A percentile compares a stretch with the other conserved stretches of the same genome.
Evolutionary conservation across 2,888 invertebrate genomes (phyloP).

Genomic region (Dione juno): DNA sequence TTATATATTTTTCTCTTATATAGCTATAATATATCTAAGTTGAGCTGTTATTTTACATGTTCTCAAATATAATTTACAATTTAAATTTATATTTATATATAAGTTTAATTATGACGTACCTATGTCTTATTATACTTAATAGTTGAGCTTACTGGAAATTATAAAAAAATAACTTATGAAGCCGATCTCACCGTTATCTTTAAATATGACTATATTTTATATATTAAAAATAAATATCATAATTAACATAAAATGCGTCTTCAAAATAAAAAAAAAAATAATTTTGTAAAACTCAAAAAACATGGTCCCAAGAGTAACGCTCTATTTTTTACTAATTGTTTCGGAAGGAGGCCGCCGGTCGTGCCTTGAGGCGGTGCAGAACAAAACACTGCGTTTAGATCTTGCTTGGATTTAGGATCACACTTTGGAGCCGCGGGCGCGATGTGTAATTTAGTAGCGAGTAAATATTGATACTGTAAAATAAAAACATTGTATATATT

Average conservation of each 20-base stretch:
- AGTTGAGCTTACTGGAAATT: too few relatives aligned
- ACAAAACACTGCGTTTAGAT: constrained; percentile 27
- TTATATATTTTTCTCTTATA: not conserved
- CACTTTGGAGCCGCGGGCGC: constrained; percentile 2
- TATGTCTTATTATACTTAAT: too few relatives aligned
- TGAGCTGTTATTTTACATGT: too few relatives aligned
- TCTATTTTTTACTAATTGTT: constrained; percentile 65
- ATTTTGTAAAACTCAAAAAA: not conserved
- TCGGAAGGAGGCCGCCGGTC: constrained; percentile 71
- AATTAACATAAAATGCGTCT: too few relatives aligned
- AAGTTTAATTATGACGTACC: too few relatives aligned
- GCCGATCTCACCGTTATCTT: too few relatives aligned
- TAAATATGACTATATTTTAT: too few relatives aligned
- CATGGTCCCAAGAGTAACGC: constrained; percentile 8
- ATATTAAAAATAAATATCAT: too few relatives aligned
- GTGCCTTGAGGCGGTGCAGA: constrained; percentile 66
- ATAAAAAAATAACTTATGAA: too few relatives aligned
- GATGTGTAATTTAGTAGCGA: constrained; percentile 18
- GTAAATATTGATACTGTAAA: constrained; percentile 10
- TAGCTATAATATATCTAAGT: too few relatives aligned
- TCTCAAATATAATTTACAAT: too few relatives aligned
- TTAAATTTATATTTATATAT: too few relatives aligned
- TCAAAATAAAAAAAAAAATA: not conserved
- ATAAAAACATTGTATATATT: constrained; percentile 8
- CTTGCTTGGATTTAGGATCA: constrained; percentile 34